phyloP scores from a whole-genome alignment of 2,797 vertebrate genomes.

The Bryconaethiops microstoma region DNA sequence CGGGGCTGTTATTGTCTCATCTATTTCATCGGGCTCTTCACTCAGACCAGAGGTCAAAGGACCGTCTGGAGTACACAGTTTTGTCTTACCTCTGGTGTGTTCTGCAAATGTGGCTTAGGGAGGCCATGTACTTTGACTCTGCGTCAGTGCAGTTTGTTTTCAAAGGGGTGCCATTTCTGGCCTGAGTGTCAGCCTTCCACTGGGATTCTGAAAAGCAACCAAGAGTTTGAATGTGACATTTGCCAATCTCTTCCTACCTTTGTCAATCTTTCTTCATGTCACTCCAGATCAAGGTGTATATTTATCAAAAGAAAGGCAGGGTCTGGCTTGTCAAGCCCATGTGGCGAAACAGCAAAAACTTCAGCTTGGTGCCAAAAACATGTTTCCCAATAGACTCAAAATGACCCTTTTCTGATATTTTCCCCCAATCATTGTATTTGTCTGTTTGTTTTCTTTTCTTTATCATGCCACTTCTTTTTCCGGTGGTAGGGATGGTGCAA shows the following conservation, averaged over 20 bases:
- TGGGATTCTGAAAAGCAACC: conserved; percentile 81
- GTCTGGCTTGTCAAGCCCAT: background rate
- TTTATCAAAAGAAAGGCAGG: background rate
- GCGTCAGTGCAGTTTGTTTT: conserved; percentile 73
- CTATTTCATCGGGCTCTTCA: background rate
- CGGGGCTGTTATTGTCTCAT: background rate
- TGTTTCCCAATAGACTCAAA: background rate
- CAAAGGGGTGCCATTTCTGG: conserved; percentile 48
- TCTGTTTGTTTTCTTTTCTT: background rate
- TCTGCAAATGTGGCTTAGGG: conserved; percentile 85
- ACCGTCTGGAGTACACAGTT: background rate
- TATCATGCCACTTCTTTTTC: background rate
- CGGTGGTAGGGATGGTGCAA: no score
- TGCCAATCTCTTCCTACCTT: background rate
- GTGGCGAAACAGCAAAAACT: background rate
- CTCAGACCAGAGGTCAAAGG: background rate
- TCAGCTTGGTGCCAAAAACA: background rate
- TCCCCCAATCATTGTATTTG: background rate
- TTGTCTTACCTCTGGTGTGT: conserved; percentile 87
- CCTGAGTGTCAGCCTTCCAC: conserved; percentile 73
- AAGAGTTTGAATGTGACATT: background rate
- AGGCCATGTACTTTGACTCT: conserved; percentile 80
- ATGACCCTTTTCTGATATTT: background rate
- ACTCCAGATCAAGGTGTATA: background rate
- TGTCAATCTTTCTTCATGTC: background rate